These are phyloP conservation scores for Picathartes gymnocephalus DNA, from an alignment of 2,113 vertebrate genomes.

Conservation along the genomic window DNA sequence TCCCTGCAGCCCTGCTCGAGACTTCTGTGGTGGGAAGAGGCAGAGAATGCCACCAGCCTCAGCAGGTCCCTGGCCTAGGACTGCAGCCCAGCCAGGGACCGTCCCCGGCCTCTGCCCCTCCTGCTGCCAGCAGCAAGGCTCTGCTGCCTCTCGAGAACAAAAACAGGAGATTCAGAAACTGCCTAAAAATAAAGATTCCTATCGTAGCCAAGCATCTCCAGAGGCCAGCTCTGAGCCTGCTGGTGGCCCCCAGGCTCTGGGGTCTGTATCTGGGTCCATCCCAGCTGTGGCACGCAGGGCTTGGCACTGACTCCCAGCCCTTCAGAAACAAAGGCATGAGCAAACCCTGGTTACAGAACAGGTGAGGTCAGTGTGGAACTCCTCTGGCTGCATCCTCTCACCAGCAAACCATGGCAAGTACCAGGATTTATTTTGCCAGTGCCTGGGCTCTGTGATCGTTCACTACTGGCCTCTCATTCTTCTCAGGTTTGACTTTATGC, in stretches of 20 bases:
- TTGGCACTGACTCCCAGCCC: neutral
- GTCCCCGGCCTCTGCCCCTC: neutral
- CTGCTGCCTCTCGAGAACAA: neutral
- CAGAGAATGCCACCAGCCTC: neutral
- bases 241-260: neutral
- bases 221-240: neutral
- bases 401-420: neutral
- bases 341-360: neutral
- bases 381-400: neutral
- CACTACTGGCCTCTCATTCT: neutral
- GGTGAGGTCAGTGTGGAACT: neutral
- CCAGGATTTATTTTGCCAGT: neutral
- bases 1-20: neutral
- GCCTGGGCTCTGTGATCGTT: neutral
- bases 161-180: neutral
- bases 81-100: neutral
- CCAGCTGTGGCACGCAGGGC: neutral
- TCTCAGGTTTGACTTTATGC: neutral
- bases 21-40: rapidly evolving
- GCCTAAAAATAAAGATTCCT: neutral
- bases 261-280: neutral
- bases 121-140: neutral
- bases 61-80: rapidly evolving
- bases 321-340: neutral
- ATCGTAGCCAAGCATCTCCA: neutral